Evolutionary conservation across 37 sponge, comb jelly and placozoan species (phyloP), one percentile per base, ranked within the genome.

Genomic region (Amphimedon queenslandica): DNA sequence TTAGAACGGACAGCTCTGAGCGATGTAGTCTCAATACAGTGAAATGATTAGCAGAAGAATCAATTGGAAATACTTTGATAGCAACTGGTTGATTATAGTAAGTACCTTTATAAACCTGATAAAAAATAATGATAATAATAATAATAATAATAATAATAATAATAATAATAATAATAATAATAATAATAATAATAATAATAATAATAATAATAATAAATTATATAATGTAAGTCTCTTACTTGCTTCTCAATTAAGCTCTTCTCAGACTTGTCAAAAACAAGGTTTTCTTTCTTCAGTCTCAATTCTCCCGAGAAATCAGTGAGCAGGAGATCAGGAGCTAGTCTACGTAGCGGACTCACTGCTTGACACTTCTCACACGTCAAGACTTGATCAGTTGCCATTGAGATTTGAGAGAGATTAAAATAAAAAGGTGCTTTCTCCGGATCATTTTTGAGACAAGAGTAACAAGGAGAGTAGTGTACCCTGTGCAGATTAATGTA

Each of bases 1-100:
- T 75, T 63, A 76, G 42, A 66, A 86, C 75, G 43, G 70, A 71
- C 41, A 86, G 66, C 71, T 86, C 87, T 37, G 73, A 71, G 2
- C 86, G 67, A 28, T 79, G 80, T 41, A 58, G 63, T 56, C 75
- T 69, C 64, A 80, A 80, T 13, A 6, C 5, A 25, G 23, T 25
- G 27, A n/a, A 60, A 6, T 6, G 24, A 58, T 16, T 60, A 58
- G 5, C 61, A 6, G 28, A 60, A n/a, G 5, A 6, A n/a, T 60
- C 27, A 5, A n/a, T 25, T 25, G 5, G 55, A 68, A 86, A 86
- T 57, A 86, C 77, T 56, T 86, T 86, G 35, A 86, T 71, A 37
- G 87, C 87, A 28, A 86, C 87, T 0, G 70, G 35, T 5, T 41
- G 37, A 5, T 70, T 55, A 21, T 75, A 30, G 47, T 86, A 80